Evolutionary conservation across 2,797 vertebrate species (phyloP).

Genomic region (Perdix hodgsoniae): DNA sequence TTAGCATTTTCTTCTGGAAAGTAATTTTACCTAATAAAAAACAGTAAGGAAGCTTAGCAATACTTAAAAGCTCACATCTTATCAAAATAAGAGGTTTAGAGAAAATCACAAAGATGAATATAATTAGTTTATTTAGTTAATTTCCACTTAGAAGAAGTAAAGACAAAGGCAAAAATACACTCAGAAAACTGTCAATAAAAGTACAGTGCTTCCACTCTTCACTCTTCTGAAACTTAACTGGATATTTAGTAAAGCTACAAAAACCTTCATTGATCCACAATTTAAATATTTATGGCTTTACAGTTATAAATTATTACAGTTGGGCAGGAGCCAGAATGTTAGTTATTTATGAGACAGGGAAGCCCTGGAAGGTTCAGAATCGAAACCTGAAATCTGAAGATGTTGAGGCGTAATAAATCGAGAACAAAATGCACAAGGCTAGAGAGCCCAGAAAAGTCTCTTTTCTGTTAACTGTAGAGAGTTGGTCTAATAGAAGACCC

Average conservation of each 20-base stretch:
- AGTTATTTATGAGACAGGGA: neutral
- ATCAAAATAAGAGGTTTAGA: neutral
- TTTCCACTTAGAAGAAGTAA: neutral
- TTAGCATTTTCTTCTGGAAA: neutral
- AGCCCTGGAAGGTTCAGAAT: neutral
- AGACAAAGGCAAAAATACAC: neutral
- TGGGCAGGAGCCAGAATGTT: neutral
- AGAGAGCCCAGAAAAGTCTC: neutral
- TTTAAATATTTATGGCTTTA: neutral
- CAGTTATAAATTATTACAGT: neutral
- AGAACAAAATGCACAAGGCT: neutral
- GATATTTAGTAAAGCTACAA: neutral
- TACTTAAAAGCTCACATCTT: neutral
- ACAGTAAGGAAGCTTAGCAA: neutral
- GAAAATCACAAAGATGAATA: neutral
- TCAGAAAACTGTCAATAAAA: neutral
- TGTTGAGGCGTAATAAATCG: neutral
- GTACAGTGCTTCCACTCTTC: neutral
- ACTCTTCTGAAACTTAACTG: neutral
- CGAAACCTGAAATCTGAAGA: neutral
- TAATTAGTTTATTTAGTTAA: neutral
- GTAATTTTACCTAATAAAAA: neutral
- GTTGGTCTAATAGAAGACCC: neutral
- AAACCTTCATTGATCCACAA: neutral
- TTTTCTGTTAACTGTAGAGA: neutral